Evolutionary conservation across 2,797 vertebrate species (phyloP).

Genomic region (Manis pentadactyla): DNA sequence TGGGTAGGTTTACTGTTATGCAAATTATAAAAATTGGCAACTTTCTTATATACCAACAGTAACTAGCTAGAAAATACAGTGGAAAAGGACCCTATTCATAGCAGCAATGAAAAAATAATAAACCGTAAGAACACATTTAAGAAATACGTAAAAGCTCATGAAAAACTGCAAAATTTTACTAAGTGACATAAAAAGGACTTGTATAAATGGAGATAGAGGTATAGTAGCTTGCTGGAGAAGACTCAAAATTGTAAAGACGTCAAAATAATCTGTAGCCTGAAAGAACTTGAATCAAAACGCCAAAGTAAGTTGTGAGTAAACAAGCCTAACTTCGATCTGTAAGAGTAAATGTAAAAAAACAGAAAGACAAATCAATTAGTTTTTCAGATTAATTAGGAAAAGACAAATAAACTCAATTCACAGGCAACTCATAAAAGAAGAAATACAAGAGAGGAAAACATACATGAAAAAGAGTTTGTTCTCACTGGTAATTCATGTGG

Average conservation of each 20-base stretch:
- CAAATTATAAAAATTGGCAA: neutral
- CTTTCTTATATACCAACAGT: neutral
- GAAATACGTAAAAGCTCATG: neutral
- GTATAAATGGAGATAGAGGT: neutral
- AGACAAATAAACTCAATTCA: neutral
- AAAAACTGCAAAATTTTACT: conserved; percentile 17
- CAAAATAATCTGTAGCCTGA: neutral
- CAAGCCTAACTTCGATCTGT: neutral
- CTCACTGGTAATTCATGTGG: neutral
- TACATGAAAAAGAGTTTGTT: neutral
- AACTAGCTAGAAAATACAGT: neutral
- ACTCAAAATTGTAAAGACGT: neutral
- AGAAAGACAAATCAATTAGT: neutral
- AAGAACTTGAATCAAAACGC: conserved; percentile 8
- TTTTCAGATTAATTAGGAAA: conserved; percentile 44
- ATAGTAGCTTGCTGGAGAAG: neutral
- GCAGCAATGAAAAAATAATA: neutral
- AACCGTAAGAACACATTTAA: conserved; percentile 8
- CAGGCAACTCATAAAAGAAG: conserved; percentile 1
- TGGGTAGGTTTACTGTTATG: neutral
- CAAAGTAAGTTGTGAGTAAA: neutral
- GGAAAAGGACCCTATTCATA: neutral
- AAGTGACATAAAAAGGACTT: neutral
- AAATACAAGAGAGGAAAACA: neutral
- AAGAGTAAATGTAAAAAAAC: conserved; percentile 45